Base-by-base conservation (phyloP, 2,888 invertebrate genomes). In the Plagodis dolabraria region DNA sequence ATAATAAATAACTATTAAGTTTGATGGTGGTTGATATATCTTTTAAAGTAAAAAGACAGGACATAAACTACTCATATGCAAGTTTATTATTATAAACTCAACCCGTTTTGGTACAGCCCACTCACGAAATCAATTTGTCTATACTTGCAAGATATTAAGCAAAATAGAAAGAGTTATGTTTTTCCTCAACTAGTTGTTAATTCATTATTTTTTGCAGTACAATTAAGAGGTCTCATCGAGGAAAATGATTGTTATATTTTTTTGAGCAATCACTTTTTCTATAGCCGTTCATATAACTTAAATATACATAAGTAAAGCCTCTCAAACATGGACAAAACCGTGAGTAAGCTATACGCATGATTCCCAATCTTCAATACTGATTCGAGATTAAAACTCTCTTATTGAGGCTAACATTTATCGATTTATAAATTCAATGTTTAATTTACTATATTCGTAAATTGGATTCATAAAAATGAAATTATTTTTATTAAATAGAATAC, bases 311-410 rank as follows among this genome's bases (percentile, higher is more conserved):
- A 22, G 22, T 22, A 22, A 2, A 33, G 45, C 42, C 59, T 60
- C 53, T 63, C 58, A 70, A 76, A 68, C 76, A 79, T 70, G 64
- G 70, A 70, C 71, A 63, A 77, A 72, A 70, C 72, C 64, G 67
- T 64, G 66, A 77, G 63, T 60, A 66, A 58, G 53, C 68, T 67
- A 62, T 60, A 61, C 63, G 49, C 53, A 59, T 50, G 53, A 62
- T 52, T 57, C 56, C 64, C 56, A 51, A 62, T 56, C 58, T 51
- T 58, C 33, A 43, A 53, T 55, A 62, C 60, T 63, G 63, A 64
- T 59, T 53, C 54, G 46, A 49, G 54, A 65, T 45, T 40, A 36
- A 36, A 36, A 36, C n/a, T 48, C 9, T 42, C 22, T 2, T 22
- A 22, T 2, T 22, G 22, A 22, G 22, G 22, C 22, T 22, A 22